These are phyloP conservation scores for Lordiphosa andalusiaca DNA, from an alignment of 2,888 invertebrate species.

Conservation along the genomic window DNA sequence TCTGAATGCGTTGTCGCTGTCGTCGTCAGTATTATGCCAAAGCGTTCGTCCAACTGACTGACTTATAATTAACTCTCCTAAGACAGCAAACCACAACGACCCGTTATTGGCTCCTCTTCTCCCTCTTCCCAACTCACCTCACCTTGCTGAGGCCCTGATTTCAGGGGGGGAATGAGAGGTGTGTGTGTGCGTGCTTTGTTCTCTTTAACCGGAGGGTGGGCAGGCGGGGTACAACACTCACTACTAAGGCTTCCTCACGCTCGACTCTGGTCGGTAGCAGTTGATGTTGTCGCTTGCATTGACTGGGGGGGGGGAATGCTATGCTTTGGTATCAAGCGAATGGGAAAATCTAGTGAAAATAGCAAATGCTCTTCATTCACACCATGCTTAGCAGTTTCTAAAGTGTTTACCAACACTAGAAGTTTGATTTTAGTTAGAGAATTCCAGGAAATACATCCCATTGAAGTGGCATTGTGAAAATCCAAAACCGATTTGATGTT, in stretches of 20 bases:
- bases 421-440: too few species aligned
- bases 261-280: conserved; percentile 12
- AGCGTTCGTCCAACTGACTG: conserved; percentile 42
- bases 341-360: conserved; percentile 11
- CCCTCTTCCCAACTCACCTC: background rate
- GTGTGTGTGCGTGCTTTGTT: conserved; percentile 40
- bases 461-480: too few species aligned
- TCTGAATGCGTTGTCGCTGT: conserved; percentile 43
- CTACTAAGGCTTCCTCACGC: conserved; percentile 47
- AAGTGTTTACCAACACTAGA: too few species aligned
- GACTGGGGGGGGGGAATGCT: conserved; percentile 61
- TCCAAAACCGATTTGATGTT: too few species aligned
- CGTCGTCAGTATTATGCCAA: conserved; percentile 49
- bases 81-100: conserved; percentile 57
- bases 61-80: conserved; percentile 73
- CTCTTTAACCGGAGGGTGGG: conserved; percentile 33
- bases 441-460: too few species aligned
- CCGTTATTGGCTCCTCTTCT: conserved; percentile 56
- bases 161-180: conserved; percentile 15
- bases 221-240: conserved; percentile 17
- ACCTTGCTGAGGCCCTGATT: conserved; percentile 19
- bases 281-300: conserved; percentile 52
- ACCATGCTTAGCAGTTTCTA: too few species aligned
- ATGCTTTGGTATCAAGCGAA: too few species aligned
- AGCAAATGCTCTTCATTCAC: background rate